These are phyloP conservation scores for Numida meleagris DNA, from an alignment of 2,113 vertebrate species.

Conservation along the genomic window DNA sequence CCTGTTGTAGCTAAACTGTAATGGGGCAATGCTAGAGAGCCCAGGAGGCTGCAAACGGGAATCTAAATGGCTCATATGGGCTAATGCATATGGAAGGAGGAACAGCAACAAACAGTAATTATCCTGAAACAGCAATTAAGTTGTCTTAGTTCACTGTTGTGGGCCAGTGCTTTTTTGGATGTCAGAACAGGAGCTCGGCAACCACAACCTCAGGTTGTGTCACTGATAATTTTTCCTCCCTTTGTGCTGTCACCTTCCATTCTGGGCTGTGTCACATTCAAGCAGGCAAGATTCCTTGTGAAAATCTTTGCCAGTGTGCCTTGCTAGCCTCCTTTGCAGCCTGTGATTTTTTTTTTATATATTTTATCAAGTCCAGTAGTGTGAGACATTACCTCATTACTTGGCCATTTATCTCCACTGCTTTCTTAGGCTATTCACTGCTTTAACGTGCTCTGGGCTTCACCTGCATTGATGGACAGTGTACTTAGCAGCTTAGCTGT, in stretches of 20 bases:
- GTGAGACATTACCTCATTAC: fast-evolving
- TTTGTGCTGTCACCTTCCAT: constrained; percentile 5
- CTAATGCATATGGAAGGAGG: not conserved
- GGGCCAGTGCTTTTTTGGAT: constrained; percentile 24
- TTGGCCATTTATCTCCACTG: not conserved
- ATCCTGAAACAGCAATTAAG: not conserved
- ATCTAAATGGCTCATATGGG: not conserved
- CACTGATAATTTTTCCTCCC: not conserved
- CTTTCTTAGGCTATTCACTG: not conserved
- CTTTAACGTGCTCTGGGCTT: not conserved
- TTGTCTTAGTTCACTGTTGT: constrained; percentile 18
- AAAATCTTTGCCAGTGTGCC: not conserved
- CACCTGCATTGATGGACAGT: not conserved
- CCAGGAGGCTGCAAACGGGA: not conserved
- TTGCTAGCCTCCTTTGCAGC: not conserved
- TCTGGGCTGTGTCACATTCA: not conserved
- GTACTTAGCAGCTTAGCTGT: not conserved
- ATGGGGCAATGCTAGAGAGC: not conserved
- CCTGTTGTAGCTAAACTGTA: not conserved
- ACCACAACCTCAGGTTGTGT: not conserved
- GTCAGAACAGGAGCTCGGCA: not conserved
- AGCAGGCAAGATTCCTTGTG: not conserved
- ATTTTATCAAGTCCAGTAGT: not conserved
- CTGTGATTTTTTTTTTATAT: not conserved
- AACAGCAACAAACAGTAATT: not conserved